Evolutionary conservation across 1,140 invertebrate genomes (phyloP).

Genomic region (Drosophila persimilis): DNA sequence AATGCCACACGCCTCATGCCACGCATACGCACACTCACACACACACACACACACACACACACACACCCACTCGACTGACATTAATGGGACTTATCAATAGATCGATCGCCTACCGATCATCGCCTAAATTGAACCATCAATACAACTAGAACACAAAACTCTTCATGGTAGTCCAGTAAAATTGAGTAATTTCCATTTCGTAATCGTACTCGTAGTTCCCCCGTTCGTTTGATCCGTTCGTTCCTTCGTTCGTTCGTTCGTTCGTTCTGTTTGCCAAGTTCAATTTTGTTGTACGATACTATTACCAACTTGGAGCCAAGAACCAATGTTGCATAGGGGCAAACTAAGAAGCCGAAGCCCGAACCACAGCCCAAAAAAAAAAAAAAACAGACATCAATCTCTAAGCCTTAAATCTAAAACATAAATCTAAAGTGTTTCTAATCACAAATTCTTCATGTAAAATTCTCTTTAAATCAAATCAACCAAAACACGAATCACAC

Average conservation of each 20-base stretch:
- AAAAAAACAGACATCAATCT: slow-evolving; percentile 10
- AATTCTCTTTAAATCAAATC: slow-evolving; percentile 56
- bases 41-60: slow-evolving; percentile 1
- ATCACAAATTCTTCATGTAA: slow-evolving; percentile 55
- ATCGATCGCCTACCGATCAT: neutral
- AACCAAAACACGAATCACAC: slow-evolving; percentile 48
- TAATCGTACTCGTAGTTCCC: slow-evolving; percentile 55
- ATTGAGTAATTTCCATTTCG: slow-evolving; percentile 35
- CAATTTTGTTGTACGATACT: slow-evolving; percentile 44
- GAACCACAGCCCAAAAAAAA: slow-evolving; percentile 7
- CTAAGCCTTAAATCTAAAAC: slow-evolving; percentile 14
- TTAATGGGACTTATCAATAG: slow-evolving; percentile 17
- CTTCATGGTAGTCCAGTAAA: slow-evolving; percentile 18
- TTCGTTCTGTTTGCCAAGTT: slow-evolving; percentile 60
- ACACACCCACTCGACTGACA: slow-evolving; percentile 4
- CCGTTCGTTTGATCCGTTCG: slow-evolving; percentile 52
- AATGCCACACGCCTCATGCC: slow-evolving; percentile 10
- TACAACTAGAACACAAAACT: slow-evolving; percentile 2
- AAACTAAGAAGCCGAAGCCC: slow-evolving; percentile 17
- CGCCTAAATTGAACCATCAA: neutral
- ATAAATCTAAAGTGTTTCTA: slow-evolving; percentile 59
- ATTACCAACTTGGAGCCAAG: slow-evolving; percentile 18
- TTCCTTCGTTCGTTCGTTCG: slow-evolving; percentile 58
- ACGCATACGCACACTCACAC: neutral
- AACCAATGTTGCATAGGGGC: slow-evolving; percentile 6